Base-by-base conservation (phyloP, 2,888 invertebrate genomes). In the Pogonocherus hispidulus region DNA sequence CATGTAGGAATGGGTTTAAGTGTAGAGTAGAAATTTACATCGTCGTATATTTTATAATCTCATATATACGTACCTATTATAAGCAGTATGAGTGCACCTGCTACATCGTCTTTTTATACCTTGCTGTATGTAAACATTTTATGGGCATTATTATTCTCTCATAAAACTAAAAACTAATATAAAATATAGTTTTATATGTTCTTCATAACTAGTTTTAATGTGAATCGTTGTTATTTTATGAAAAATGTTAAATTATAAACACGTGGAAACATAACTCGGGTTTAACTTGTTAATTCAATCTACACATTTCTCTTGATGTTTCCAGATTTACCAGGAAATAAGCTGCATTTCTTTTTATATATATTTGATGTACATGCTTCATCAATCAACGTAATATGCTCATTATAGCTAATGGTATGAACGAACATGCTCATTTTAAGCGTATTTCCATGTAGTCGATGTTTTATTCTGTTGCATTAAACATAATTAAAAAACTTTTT, bases 351-450 rank as follows among this genome's bases (percentile, higher is more conserved):
- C 32, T 32, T 32, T 27, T 32, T 32, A 32, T 32, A 32, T n/a
- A n/a, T 32, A 32, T 11, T 11, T 32, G 32, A 32, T 32, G 11
- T 32, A 52, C 52, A 22, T 9, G 22, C 20, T 22, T 22, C 52
- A 23, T 52, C 52, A 52, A 52, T 22, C 52, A 52, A 52, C 52
- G 23, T 47, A 19, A 47, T 47, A 19, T 47, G 20, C 47, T 18
- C 47, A 47, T 57, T 9, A 18, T 11, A 8, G 32, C 9, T 32
- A 32, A 32, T 32, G 32, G 32, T 32, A 32, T 1, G 32, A 32
- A 32, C 8, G 32, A 11, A 32, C 32, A 32, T 32, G 32, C 32
- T 11, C 32, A 32, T 32, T 32, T 32, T 32, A 32, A 32, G 32
- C 32, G 32, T 9, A 32, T 32, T 32, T 32, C 32, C 32, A 32